Percentiles rank a stretch among this genome's conserved stretches.
phyloP scores from a whole-genome alignment of 1,140 invertebrate genomes.

The Euglossa dilemma region DNA sequence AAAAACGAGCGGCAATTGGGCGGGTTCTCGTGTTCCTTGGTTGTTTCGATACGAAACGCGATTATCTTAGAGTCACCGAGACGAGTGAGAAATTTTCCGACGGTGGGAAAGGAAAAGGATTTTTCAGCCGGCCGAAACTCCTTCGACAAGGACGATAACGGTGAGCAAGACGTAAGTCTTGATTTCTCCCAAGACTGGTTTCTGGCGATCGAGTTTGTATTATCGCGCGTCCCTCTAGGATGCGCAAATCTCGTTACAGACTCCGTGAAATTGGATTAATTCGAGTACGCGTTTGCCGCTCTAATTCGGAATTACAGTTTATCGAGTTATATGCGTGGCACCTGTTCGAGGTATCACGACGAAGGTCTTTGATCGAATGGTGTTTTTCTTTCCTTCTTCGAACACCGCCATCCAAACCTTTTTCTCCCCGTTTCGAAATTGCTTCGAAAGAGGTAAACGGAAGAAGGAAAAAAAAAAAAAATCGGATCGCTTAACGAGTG shows the following conservation, averaged over 20 bases:
- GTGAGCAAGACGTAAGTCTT: background rate
- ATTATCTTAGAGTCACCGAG: background rate
- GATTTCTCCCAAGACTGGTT: background rate
- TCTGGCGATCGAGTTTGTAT: background rate
- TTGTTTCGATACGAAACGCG: background rate
- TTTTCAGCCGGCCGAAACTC: background rate
- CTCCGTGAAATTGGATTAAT: constrained; percentile 42
- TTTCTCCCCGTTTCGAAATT: background rate
- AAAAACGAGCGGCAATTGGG: background rate
- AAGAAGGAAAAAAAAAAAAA: background rate
- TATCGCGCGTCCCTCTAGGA: background rate
- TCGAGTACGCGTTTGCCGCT: constrained; percentile 7
- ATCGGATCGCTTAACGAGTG: constrained; percentile 4
- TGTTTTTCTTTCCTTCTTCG: background rate
- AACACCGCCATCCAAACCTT: no score
- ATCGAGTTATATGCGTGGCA: constrained; percentile 32
- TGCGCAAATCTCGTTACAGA: constrained; percentile 30
- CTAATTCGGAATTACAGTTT: constrained; percentile 24
- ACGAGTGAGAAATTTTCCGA: background rate
- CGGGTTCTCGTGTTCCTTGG: constrained; percentile 3
- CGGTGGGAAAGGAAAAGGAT: background rate
- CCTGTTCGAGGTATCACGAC: background rate
- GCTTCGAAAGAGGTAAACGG: background rate
- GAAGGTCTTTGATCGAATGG: background rate
- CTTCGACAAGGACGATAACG: background rate